These are phyloP conservation scores for Heliconius ismenius DNA, from an alignment of 2,888 invertebrate species.

Conservation along the genomic window DNA sequence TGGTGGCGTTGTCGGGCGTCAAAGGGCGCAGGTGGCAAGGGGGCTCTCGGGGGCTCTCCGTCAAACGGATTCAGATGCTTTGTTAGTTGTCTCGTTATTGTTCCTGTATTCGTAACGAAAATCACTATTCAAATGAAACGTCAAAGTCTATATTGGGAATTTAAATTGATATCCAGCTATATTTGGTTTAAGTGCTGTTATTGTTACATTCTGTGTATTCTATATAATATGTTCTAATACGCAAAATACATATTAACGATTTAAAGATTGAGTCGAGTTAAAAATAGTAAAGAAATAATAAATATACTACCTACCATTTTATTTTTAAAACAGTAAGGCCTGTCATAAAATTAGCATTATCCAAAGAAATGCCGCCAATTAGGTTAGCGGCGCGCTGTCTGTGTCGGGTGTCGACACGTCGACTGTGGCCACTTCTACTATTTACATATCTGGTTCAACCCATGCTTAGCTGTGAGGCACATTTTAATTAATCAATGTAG, in stretches of 20 bases:
- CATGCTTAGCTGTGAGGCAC: neutral
- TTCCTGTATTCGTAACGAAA: slow-evolving; percentile 2
- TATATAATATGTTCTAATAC: neutral
- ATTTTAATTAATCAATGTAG: slow-evolving; percentile 13
- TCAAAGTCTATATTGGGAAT: slow-evolving; percentile 3
- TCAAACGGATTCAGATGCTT: slow-evolving; percentile 9
- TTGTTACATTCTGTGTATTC: neutral
- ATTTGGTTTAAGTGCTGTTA: neutral
- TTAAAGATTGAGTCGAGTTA: neutral
- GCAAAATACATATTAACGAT: too few species aligned
- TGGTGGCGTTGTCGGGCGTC: slow-evolving; percentile 5
- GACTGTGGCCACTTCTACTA: slow-evolving; percentile 47
- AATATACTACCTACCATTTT: slow-evolving; percentile 43
- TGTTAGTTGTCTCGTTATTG: slow-evolving; percentile 10
- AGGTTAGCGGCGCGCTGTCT: slow-evolving; percentile 71
- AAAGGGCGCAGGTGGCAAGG: slow-evolving; percentile 19
- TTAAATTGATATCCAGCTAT: neutral
- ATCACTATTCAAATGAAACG: slow-evolving; percentile 6
- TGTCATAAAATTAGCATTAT: slow-evolving; percentile 73
- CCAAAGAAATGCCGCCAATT: slow-evolving; percentile 70
- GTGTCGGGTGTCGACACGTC: slow-evolving; percentile 42
- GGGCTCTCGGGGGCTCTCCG: neutral
- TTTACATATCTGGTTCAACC: slow-evolving; percentile 42
- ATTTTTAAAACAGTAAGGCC: slow-evolving; percentile 52
- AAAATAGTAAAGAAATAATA: slow-evolving; percentile 15